Evolutionary conservation across 2,888 invertebrate genomes (phyloP), one percentile per base, ranked within the genome.

Genomic region (Drosophila imparisetae): DNA sequence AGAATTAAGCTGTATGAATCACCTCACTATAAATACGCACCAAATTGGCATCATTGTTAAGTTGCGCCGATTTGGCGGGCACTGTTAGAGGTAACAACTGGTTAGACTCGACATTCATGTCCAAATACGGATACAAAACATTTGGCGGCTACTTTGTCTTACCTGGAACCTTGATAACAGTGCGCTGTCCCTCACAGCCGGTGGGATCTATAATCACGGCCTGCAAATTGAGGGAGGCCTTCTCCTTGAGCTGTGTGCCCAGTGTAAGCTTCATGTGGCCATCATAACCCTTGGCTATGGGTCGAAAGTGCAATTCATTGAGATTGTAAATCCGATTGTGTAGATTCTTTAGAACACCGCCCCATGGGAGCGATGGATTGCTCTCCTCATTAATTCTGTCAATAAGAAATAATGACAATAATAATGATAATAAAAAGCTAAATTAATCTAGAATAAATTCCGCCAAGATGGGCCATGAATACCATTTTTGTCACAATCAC

Each of bases 291-390:
- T 77, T 78, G 0, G 72, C 48, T 0, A 74, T 81, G 32, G 73
- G 68, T 34, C 62, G 77, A 11, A 82, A 77, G 32, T 72, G 61
- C 15, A 82, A 32, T 29, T 89, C 84, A 34, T 75, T 74, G n/a
- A 92, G 57, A n/a, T 83, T 80, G 65, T 86, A 90, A 5, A 79
- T 55, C 36, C 77, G 76, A 42, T 84, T 89, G 21, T 81, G 72
- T 4, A 92, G 76, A 32, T 85, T 83, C 60, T 75, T 84, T 1
- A 89, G 63, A n/a, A 83, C 81, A 1, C 92, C 93, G 13, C 92
- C 92, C 92, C 92, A 93, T 4, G 90, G 76, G 11, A 92, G 72
- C 1, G 87, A 89, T 0, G 92, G 92, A 74, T 91, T 92, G 10
- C 80, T 85, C 65, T 91, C 91, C 69, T 91, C 89, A 27, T 83